A percentile compares a stretch with the other conserved stretches of the same genome.
Evolutionary conservation across 2,797 vertebrate genomes (phyloP).

Genomic region (Cynodonichthys magdalenae): DNA sequence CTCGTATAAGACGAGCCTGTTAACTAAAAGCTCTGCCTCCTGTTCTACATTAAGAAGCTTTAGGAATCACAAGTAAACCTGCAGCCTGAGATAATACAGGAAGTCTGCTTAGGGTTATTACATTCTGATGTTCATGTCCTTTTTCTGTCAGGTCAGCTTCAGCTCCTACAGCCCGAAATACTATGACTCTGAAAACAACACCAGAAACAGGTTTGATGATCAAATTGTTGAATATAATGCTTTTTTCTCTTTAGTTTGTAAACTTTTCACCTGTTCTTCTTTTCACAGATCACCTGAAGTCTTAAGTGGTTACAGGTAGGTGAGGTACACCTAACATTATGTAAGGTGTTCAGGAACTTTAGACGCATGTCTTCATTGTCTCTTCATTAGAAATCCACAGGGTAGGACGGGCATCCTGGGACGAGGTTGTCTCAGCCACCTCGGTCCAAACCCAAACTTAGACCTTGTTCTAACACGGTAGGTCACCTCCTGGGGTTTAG

Average conservation of each 20-base stretch:
- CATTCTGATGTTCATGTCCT: conserved; percentile 8
- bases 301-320: conserved; percentile 72
- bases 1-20: too few relatives aligned
- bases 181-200: conserved; percentile 68
- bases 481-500: conserved; percentile 27
- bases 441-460: conserved; percentile 87
- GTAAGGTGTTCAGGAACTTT: conserved; percentile 8
- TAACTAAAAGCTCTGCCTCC: too few relatives aligned
- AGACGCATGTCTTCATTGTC: conserved; percentile 8
- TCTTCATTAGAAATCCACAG: conserved; percentile 76
- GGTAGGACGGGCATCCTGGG: conserved; percentile 91
- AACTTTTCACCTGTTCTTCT: conserved; percentile 15
- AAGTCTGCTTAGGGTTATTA: neutral
- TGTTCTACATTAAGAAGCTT: too few relatives aligned
- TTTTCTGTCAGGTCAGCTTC: conserved; percentile 82
- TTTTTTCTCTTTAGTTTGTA: neutral
- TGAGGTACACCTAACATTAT: conserved; percentile 13
- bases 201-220: conserved; percentile 38
- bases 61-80: too few relatives aligned
- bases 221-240: neutral
- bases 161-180: conserved; percentile 80
- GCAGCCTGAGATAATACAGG: neutral
- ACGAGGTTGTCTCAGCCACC: conserved; percentile 81
- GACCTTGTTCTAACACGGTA: conserved; percentile 89
- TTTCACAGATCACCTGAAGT: conserved; percentile 51